phyloP scores from a whole-genome alignment of 1,140 invertebrate genomes.

The Heliconius congener region DNA sequence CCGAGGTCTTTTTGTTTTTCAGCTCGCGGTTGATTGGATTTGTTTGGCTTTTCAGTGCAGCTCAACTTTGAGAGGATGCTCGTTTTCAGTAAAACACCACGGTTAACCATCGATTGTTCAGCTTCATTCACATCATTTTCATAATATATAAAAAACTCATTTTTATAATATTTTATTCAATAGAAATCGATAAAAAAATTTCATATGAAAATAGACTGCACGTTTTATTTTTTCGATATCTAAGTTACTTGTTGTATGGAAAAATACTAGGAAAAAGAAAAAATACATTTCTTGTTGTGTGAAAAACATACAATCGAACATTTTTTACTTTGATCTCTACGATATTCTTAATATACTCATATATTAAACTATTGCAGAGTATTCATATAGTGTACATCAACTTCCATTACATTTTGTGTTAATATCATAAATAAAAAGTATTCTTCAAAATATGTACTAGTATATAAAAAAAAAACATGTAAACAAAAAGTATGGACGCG shows the following conservation, averaged over 20 bases:
- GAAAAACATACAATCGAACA: too few species aligned
- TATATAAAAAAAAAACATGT: background rate
- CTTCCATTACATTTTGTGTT: too few species aligned
- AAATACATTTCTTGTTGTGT: too few species aligned
- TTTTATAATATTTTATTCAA: background rate
- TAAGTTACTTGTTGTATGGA: too few species aligned
- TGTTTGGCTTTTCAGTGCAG: conserved; percentile 53
- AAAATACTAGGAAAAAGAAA: too few species aligned
- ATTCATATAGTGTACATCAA: too few species aligned
- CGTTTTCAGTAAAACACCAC: conserved; percentile 49
- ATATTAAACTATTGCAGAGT: too few species aligned
- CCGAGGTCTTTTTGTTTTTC: conserved; percentile 30
- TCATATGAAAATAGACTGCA: background rate
- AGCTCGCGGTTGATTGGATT: conserved; percentile 62
- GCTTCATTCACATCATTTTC: background rate
- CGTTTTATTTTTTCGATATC: too few species aligned
- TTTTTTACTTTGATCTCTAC: too few species aligned
- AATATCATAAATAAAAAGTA: too few species aligned
- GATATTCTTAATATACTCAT: too few species aligned
- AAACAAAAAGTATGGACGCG: conserved; percentile 10
- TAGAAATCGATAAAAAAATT: background rate
- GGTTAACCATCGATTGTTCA: conserved; percentile 41
- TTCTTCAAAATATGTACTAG: background rate
- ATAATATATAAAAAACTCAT: background rate
- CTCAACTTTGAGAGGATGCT: conserved; percentile 39